Conservation (phyloP, 2,888 invertebrate species). For the Dyspetes luteomarginatus region DNA sequence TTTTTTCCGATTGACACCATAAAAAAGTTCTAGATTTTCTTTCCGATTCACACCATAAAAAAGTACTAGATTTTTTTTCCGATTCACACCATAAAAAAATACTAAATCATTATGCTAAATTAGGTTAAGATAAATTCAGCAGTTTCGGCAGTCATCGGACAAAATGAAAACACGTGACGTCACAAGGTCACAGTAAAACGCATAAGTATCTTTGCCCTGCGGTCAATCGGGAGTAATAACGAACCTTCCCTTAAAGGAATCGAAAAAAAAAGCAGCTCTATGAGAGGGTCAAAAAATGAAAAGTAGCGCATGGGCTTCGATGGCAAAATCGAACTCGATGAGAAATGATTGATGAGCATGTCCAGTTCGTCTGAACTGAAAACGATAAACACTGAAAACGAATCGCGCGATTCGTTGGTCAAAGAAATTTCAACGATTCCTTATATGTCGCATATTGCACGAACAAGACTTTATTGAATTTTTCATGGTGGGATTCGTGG, state of each 20-base stretch:
- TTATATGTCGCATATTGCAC: background rate
- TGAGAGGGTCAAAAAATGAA: background rate
- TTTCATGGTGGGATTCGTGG: conserved; percentile 41
- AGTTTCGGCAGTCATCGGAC: too few relatives aligned
- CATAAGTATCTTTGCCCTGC: too few relatives aligned
- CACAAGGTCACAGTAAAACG: too few relatives aligned
- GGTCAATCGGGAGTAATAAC: too few relatives aligned
- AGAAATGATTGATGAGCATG: conserved; percentile 58
- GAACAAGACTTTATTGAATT: conserved; percentile 43
- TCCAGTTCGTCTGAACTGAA: background rate
- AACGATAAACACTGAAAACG: conserved; percentile 23
- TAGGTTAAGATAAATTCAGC: too few relatives aligned
- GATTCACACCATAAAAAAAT: too few relatives aligned
- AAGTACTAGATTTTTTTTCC: too few relatives aligned
- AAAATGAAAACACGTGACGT: too few relatives aligned
- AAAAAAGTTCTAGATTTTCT: too few relatives aligned
- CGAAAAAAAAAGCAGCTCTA: background rate
- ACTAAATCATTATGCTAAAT: too few relatives aligned
- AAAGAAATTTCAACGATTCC: conserved; percentile 45
- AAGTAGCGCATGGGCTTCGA: background rate
- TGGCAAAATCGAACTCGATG: conserved; percentile 42
- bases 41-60: too few relatives aligned
- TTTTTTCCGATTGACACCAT: background rate
- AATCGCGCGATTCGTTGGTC: conserved; percentile 28
- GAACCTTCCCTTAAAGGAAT: background rate